Percentiles rank a stretch among this genome's conserved stretches.
Evolutionary conservation across 2,113 vertebrate species (phyloP).

Genomic region (Scomber scombrus): DNA sequence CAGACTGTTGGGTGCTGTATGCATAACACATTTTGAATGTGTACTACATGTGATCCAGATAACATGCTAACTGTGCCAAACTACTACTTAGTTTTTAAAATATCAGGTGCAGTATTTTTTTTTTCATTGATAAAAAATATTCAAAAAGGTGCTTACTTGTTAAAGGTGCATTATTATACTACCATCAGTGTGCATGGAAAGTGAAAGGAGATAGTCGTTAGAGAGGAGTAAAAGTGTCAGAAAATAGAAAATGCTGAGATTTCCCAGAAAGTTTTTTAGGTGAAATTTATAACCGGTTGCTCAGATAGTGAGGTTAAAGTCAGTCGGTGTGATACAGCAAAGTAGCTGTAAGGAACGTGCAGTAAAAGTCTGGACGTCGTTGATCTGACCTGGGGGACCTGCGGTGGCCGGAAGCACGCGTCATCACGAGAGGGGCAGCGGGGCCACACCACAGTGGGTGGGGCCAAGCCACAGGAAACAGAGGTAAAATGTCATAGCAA

Average conservation of each 20-base stretch:
- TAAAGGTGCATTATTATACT: conserved; percentile 52
- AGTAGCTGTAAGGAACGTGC: conserved; percentile 64
- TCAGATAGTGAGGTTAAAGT: conserved; percentile 35
- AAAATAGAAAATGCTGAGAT: conserved; percentile 32
- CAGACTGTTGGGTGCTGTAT: neutral
- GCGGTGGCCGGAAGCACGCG: conserved; percentile 44
- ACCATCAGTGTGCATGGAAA: conserved; percentile 69
- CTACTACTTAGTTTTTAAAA: neutral
- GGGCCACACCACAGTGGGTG: conserved; percentile 67
- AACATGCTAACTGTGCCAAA: conserved; percentile 48
- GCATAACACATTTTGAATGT: conserved; percentile 2
- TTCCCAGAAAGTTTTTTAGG: conserved; percentile 10
- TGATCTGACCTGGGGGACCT: conserved; percentile 85
- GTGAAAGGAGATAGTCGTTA: conserved; percentile 55
- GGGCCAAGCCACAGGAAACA: conserved; percentile 70
- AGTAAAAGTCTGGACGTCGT: conserved; percentile 48
- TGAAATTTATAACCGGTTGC: conserved; percentile 23
- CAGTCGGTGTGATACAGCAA: conserved; percentile 19
- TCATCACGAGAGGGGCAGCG: conserved; percentile 60
- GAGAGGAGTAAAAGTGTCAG: conserved; percentile 11
- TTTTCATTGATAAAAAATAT: neutral
- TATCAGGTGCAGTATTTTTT: neutral
- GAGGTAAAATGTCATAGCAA: conserved; percentile 66
- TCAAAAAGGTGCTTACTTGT: conserved; percentile 73
- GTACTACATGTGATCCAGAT: conserved; percentile 19